A percentile compares a stretch with the other conserved stretches of the same genome.
phyloP scores from a whole-genome alignment of 2,797 vertebrate species.

The Taenioides sp. region DNA sequence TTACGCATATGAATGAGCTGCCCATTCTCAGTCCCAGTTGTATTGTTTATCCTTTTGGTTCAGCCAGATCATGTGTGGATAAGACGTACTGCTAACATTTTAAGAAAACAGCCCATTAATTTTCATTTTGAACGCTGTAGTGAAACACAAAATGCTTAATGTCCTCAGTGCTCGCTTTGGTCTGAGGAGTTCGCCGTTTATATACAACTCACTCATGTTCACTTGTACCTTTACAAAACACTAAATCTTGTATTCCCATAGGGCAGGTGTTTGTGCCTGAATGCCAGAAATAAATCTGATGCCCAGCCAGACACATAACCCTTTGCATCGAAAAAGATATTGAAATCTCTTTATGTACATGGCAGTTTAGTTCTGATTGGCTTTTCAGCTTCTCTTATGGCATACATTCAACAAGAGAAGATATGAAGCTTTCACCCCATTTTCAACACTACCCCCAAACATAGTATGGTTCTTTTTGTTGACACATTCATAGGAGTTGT shows the following conservation, averaged over 20 bases:
- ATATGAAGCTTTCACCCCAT: constrained; percentile 56
- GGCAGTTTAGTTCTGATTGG: constrained; percentile 81
- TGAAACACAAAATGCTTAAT: constrained; percentile 67
- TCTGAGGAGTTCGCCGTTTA: constrained; percentile 49
- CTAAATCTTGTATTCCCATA: constrained; percentile 22
- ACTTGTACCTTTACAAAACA: constrained; percentile 25
- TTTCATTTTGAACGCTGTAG: constrained; percentile 64
- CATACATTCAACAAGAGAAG: constrained; percentile 83
- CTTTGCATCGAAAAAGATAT: constrained; percentile 68
- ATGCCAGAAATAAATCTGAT: constrained; percentile 62
- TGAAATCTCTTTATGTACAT: constrained; percentile 78
- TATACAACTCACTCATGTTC: constrained; percentile 41
- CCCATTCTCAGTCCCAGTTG: constrained; percentile 50
- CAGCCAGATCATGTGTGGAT: constrained; percentile 49
- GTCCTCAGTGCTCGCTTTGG: constrained; percentile 54
- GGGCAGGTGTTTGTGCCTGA: constrained; percentile 17
- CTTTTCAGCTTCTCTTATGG: constrained; percentile 73
- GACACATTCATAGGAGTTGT: constrained; percentile 60
- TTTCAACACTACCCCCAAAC: constrained; percentile 28
- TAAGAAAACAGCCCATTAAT: constrained; percentile 49
- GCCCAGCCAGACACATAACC: constrained; percentile 62
- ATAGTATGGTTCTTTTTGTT: constrained; percentile 23
- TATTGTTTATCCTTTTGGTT: constrained; percentile 42
- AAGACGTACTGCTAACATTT: constrained; percentile 44
- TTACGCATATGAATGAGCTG: constrained; percentile 61